phyloP scores from a whole-genome alignment of 2,888 invertebrate species.

The Belgica antarctica region DNA sequence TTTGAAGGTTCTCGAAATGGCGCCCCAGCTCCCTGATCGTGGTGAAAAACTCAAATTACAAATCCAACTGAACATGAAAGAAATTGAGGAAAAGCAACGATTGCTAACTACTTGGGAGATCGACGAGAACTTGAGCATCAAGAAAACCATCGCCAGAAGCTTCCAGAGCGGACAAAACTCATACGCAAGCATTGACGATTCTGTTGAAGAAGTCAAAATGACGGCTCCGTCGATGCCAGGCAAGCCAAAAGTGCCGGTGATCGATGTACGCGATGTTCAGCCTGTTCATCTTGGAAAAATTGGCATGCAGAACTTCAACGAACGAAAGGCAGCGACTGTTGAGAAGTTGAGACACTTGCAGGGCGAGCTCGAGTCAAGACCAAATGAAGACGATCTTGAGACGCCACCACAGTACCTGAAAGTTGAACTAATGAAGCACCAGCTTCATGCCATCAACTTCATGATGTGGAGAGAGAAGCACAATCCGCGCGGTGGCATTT shows the following conservation, averaged over 20 bases:
- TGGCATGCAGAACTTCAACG: conserved; percentile 68
- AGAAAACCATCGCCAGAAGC: neutral
- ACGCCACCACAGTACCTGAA: conserved; percentile 64
- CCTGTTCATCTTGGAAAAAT: conserved; percentile 51
- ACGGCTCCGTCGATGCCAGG: neutral
- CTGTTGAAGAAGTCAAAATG: neutral
- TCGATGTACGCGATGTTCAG: conserved; percentile 46
- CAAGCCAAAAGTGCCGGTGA: neutral
- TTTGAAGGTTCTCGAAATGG: neutral
- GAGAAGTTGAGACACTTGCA: conserved; percentile 64
- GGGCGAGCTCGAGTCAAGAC: conserved; percentile 66
- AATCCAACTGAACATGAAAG: neutral
- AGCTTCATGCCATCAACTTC: conserved; percentile 84
- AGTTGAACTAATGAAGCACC: conserved; percentile 75
- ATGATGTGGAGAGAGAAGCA: conserved; percentile 85
- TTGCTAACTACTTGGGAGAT: neutral
- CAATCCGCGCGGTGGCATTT: conserved; percentile 71
- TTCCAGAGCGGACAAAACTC: neutral
- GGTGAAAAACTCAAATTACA: conserved; percentile 20
- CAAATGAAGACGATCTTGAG: conserved; percentile 60
- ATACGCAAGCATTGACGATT: neutral
- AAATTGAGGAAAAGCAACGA: neutral
- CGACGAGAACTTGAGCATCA: conserved; percentile 17
- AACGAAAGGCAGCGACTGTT: conserved; percentile 67
- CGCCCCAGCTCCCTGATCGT: neutral